Percentiles rank a stretch among this genome's conserved stretches.
Evolutionary conservation across 2,113 vertebrate species (phyloP).

Genomic region (Dasyprocta punctata): DNA sequence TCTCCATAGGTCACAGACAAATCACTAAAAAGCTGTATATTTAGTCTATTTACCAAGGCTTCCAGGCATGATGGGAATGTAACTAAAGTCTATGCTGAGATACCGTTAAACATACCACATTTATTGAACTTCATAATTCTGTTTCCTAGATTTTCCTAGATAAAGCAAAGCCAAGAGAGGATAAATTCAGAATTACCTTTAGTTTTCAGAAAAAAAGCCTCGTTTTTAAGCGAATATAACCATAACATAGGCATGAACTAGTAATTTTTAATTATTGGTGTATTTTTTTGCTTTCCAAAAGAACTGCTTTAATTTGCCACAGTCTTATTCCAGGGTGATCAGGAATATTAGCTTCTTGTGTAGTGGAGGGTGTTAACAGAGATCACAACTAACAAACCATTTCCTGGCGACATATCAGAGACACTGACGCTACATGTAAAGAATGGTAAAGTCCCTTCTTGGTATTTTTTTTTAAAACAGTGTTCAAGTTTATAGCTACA

Average conservation of each 20-base stretch:
- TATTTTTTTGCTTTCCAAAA: constrained; percentile 23
- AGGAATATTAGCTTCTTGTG: neutral
- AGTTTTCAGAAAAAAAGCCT: constrained; percentile 46
- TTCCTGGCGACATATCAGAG: neutral
- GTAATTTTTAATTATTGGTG: neutral
- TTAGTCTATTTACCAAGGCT: neutral
- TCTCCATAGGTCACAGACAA: neutral
- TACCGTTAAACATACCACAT: neutral
- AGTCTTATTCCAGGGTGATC: neutral
- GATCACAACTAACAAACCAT: neutral
- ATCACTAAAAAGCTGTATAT: neutral
- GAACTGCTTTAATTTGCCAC: constrained; percentile 15
- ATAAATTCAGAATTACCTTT: neutral
- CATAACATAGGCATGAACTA: neutral
- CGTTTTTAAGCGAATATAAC: neutral
- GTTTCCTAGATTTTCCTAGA: constrained; percentile 12
- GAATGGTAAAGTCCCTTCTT: neutral
- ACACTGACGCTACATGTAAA: neutral
- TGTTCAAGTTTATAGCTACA: neutral
- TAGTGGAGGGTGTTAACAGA: neutral
- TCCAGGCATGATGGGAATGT: neutral
- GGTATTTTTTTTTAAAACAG: neutral
- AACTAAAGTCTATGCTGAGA: neutral
- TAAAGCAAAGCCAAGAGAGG: neutral
- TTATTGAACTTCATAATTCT: constrained; percentile 24